Percentiles rank a stretch among this genome's conserved stretches.
Evolutionary conservation across 1,140 invertebrate genomes (phyloP).

Genomic region (Achroia grisella): DNA sequence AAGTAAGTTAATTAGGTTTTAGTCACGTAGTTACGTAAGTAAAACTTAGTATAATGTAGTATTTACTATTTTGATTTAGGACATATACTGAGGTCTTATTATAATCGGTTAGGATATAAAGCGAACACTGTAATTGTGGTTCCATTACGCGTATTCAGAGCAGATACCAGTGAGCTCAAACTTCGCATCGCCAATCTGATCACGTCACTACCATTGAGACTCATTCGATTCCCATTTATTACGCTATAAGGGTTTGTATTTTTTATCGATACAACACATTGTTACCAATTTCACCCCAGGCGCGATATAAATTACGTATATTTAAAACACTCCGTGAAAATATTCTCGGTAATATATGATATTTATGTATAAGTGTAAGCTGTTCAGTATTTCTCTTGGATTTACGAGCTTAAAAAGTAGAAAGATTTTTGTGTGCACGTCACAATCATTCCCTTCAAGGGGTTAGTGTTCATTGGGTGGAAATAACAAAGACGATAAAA

Average conservation of each 20-base stretch:
- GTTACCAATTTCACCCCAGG: slow-evolving; percentile 6
- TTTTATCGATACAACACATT: slow-evolving; percentile 13
- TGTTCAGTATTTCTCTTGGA: slow-evolving; percentile 12
- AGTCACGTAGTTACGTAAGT: no score
- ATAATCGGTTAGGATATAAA: no score
- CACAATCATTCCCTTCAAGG: slow-evolving; percentile 55
- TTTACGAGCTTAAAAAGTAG: slow-evolving; percentile 23
- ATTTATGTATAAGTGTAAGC: slow-evolving; percentile 4
- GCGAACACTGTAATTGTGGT: no score
- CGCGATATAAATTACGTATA: neutral
- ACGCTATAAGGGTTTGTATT: slow-evolving; percentile 19
- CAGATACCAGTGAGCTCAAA: slow-evolving; percentile 12
- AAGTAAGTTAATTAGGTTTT: no score
- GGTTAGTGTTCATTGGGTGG: slow-evolving; percentile 64
- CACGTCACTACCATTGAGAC: slow-evolving; percentile 22
- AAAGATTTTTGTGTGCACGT: slow-evolving; percentile 36
- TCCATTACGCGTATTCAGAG: neutral
- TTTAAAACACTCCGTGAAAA: neutral
- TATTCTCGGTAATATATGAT: neutral
- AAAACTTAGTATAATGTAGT: no score
- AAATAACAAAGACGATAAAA: slow-evolving; percentile 70
- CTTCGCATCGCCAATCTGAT: slow-evolving; percentile 19
- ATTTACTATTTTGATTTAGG: no score
- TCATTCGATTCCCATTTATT: slow-evolving; percentile 29
- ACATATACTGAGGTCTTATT: no score